A percentile compares a stretch with the other conserved stretches of the same genome.
These are phyloP conservation scores for Malurus cyaneus DNA, from an alignment of 2,113 vertebrate species.

Conservation along the genomic window DNA sequence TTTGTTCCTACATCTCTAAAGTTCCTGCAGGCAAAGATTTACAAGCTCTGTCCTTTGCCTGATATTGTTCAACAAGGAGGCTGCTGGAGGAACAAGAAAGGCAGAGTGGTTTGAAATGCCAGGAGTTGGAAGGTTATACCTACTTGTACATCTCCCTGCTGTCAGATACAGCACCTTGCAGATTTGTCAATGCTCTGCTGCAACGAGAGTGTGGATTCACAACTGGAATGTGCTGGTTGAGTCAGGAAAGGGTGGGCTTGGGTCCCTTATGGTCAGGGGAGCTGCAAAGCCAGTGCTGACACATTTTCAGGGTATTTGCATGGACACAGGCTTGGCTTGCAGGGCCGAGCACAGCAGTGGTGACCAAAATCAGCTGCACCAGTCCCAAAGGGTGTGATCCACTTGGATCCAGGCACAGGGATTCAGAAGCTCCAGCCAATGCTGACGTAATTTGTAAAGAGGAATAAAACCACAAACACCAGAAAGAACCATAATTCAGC, in stretches of 20 bases:
- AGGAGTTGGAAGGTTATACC: neutral
- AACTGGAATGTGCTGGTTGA: neutral
- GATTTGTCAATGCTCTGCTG: neutral
- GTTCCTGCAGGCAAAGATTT: slow-evolving; percentile 35
- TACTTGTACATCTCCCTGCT: neutral
- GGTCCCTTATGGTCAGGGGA: neutral
- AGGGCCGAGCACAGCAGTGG: neutral
- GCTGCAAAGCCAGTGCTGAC: neutral
- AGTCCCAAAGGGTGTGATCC: neutral
- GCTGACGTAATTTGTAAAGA: neutral
- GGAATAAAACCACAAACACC: neutral
- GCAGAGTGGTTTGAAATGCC: neutral
- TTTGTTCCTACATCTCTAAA: slow-evolving; percentile 49
- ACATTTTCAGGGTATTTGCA: neutral
- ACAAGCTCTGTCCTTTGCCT: slow-evolving; percentile 29
- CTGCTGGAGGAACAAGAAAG: slow-evolving; percentile 54
- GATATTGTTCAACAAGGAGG: slow-evolving; percentile 29
- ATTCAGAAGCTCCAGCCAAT: neutral
- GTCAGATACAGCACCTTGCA: neutral
- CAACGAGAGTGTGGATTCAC: accelerated
- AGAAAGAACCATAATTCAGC: neutral
- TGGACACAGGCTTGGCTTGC: neutral
- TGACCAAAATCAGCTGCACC: neutral
- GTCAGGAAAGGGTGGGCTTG: neutral
- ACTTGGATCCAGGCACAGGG: neutral